Evolutionary conservation across 2,797 vertebrate species (phyloP), one percentile per base, ranked within the genome.

Genomic region (Nannoperca australis): DNA sequence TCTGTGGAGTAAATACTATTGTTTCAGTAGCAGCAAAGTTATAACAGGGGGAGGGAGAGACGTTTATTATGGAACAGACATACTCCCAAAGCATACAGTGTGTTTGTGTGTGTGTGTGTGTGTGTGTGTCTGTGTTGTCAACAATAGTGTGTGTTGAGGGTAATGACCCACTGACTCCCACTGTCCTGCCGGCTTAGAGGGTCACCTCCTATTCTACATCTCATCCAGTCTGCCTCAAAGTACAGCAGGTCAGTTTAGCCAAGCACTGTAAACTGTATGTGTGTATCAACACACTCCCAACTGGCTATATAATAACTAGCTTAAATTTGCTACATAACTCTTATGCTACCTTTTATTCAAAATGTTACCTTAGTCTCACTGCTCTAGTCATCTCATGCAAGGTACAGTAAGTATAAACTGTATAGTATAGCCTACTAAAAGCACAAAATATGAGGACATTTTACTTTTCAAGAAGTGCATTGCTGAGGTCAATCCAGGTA

Each of bases 1-100:
- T 81, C 88, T 76, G 72, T 58, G 42, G 76, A 71, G 82, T 93
- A 91, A 90, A 91, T 89, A 88, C 89, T 89, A 92, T 93, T 93
- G 92, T 94, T 93, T 90, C 81, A 88, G 73, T n/a, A 14, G 72
- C 81, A 68, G 56, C 68, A 61, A 79, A 84, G 76, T 80, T 84
- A 55, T 38, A 83, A 64, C 38, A 42, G 51, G 34, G 66, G 68
- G 61, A 63, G 76, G 69, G 71, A 61, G 70, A 5, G 49, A 68
- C 58, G 51, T 75, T 85, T 82, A 85, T 82, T 67, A 56, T 89
- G 76, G 82, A 76, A 81, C 54, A 50, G 66, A 88, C 70, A 76
- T 15, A 38, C 42, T 64, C 56, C 65, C 49, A 70, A 76, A 32
- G 80, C 75, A 66, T 66, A 69, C 68, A 68, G 30, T 24, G 51